A percentile compares a stretch with the other conserved stretches of the same genome.
These are phyloP conservation scores for Acipenser ruthenus DNA, from an alignment of 2,797 vertebrate species.

Conservation along the genomic window DNA sequence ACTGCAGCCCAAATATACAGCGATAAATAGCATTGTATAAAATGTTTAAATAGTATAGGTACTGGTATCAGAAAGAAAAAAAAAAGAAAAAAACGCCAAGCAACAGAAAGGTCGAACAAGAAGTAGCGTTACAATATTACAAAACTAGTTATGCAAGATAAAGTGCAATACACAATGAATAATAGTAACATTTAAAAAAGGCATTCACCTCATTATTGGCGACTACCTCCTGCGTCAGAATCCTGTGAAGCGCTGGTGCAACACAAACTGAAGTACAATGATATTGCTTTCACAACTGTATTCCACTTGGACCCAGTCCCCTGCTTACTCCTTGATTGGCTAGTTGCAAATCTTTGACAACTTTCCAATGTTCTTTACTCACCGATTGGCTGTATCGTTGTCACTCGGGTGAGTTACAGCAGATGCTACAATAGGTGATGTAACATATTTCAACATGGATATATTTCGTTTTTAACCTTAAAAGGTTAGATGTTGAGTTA, in stretches of 20 bases:
- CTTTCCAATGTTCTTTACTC: constrained; percentile 48
- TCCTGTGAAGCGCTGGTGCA: neutral
- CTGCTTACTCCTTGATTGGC: constrained; percentile 29
- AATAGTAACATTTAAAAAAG: neutral
- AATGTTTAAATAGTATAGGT: no score
- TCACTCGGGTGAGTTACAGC: constrained; percentile 10
- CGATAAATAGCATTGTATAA: no score
- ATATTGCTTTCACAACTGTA: neutral
- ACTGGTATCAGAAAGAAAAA: no score
- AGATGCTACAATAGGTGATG: constrained; percentile 8
- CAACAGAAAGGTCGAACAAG: no score
- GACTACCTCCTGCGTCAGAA: neutral
- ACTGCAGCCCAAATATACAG: no score
- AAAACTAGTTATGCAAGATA: no score
- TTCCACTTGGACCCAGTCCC: constrained; percentile 22
- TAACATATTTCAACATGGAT: constrained; percentile 9
- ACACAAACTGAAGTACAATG: neutral
- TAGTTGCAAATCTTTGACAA: constrained; percentile 26
- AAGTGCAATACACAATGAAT: no score
- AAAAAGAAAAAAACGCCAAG: no score
- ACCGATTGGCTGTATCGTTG: constrained; percentile 51
- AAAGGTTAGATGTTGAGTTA: constrained; percentile 2
- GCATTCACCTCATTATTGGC: constrained; percentile 6
- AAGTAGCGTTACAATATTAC: no score
- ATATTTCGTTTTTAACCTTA: constrained; percentile 13